Evolutionary conservation across 2,113 vertebrate species (phyloP), one percentile per base, ranked within the genome.

Genomic region (Oncorhynchus mykiss): DNA sequence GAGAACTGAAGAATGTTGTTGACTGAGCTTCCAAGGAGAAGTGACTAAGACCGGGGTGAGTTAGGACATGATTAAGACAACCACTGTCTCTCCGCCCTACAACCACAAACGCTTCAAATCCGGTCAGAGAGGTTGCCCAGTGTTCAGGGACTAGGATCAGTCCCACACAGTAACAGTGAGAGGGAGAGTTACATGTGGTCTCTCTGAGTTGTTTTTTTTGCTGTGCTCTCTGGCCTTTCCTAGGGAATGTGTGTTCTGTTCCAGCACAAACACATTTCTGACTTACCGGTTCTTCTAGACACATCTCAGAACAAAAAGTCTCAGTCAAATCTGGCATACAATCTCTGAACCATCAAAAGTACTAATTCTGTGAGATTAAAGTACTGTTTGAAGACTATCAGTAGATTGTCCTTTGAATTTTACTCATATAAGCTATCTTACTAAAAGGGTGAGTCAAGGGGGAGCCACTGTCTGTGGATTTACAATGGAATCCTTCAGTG

Each of bases 401-500:
- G 8, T 45, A 45, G 39, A 45, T 45, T 45, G 39, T 45, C 9
- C 39, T 2, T 45, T 45, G 2, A 45, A 2, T 45, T 45, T 45
- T 11, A 45, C 9, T 45, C 39, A 45, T 12, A 45, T 45, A 45
- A 45, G 9, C 2, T 11, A 11, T 45, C 0, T 45, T 45, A 9
- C 39, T 45, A 11, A 45, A 39, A 9, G 8, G 2, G 39, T 2
- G 16, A 68, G 29, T 3, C 12, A 27, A 68, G 31, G 82, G 70
- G 67, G 71, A 14, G 3, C 5, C 5, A 69, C 34, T 24, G 34
- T 69, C 54, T 70, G 3, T 64, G 8, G 2, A 72, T 67, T 71
- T 73, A 59, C 16, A 74, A 27, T 62, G 48, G 20, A 78, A 73
- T 82, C 73, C 67, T 27, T 74, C 49, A 59, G 69, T 49, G 1